These are phyloP conservation scores for Cottus gobio DNA, from an alignment of 2,113 vertebrate species.

Conservation along the genomic window DNA sequence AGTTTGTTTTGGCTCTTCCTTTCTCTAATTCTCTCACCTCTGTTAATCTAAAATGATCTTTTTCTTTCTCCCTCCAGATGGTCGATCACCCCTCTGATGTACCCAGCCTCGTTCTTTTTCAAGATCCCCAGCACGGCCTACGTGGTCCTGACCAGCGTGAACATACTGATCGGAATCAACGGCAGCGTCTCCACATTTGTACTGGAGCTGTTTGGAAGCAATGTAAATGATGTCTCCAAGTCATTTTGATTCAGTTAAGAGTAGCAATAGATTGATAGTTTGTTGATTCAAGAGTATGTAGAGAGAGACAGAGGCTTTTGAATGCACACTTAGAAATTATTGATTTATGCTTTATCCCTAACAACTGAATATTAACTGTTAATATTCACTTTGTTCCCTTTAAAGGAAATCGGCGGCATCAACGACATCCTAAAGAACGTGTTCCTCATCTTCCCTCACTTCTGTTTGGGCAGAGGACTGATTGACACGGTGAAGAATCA, in stretches of 20 bases:
- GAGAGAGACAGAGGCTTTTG: not conserved
- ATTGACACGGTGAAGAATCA: slow-evolving; percentile 99
- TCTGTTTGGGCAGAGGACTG: slow-evolving; percentile 95
- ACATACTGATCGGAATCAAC: slow-evolving; percentile 98
- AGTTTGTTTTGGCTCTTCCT: not conserved
- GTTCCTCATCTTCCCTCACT: slow-evolving; percentile 98
- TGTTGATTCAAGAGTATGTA: not conserved
- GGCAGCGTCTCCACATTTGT: slow-evolving; percentile 98
- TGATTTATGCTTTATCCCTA: not conserved
- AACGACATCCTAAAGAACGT: slow-evolving; percentile 98
- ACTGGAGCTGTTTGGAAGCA: slow-evolving; percentile 94
- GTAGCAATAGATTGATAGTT: not conserved
- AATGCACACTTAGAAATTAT: not conserved
- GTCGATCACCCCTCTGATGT: slow-evolving; percentile 99
- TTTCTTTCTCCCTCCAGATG: slow-evolving; percentile 83
- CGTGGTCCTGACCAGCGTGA: slow-evolving; percentile 96
- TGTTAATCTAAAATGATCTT: slow-evolving; percentile 3
- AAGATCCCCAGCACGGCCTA: slow-evolving; percentile 99
- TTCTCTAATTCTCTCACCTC: not conserved
- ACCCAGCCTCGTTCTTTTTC: slow-evolving; percentile 98
- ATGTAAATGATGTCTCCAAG: slow-evolving; percentile 81
- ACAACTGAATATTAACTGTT: not conserved
- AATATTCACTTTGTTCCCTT: not conserved
- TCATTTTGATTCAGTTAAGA: not conserved
- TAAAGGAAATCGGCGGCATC: slow-evolving; percentile 93